Conservation (phyloP, 1,140 invertebrate species). For the Pachypsylla venusta region DNA sequence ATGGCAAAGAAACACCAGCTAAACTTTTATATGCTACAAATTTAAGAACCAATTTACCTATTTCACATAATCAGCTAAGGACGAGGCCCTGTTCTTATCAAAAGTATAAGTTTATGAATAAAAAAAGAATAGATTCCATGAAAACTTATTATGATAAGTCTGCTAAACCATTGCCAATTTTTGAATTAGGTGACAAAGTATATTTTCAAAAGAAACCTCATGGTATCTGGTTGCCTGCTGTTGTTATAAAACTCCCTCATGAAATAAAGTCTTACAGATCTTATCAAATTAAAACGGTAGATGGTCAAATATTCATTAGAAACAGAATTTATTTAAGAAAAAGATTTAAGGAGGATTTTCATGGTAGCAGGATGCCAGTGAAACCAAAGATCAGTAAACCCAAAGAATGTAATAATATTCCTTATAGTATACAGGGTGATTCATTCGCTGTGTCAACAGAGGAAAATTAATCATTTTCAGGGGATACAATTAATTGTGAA, state of each 20-base stretch:
- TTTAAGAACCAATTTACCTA: conserved; percentile 11
- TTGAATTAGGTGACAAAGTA: not conserved
- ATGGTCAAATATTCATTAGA: too few species aligned
- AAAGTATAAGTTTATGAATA: not conserved
- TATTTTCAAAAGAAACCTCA: conserved; percentile 6
- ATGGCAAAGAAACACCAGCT: conserved; percentile 1
- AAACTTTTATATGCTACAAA: not conserved
- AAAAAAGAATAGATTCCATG: not conserved
- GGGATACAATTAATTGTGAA: too few species aligned
- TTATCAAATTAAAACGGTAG: not conserved
- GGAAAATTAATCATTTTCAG: too few species aligned
- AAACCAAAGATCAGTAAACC: too few species aligned
- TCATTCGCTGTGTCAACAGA: too few species aligned
- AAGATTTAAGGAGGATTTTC: too few species aligned
- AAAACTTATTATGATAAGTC: not conserved
- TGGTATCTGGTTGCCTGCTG: not conserved
- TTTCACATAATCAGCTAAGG: not conserved
- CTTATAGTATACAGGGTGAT: too few species aligned
- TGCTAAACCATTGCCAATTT: not conserved
- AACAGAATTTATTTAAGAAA: too few species aligned
- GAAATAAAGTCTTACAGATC: not conserved
- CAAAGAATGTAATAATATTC: too few species aligned
- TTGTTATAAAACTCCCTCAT: not conserved
- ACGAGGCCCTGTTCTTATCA: not conserved
- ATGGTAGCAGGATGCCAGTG: too few species aligned